Evolutionary conservation across 2,113 vertebrate species (phyloP).

Genomic region (Miniopterus natalensis): DNA sequence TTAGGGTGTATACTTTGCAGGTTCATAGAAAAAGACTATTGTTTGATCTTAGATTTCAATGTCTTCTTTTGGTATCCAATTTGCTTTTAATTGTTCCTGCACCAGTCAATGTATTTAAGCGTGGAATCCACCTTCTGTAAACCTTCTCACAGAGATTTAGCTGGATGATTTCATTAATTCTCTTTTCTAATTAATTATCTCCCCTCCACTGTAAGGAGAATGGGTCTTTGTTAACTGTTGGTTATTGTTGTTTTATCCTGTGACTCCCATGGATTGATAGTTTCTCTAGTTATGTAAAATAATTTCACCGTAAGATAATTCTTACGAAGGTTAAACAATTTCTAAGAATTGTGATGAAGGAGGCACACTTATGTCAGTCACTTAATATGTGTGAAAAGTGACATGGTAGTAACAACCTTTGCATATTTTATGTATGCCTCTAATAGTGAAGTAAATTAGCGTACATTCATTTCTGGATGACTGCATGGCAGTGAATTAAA

Average conservation of each 20-base stretch:
- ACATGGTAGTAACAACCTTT: background rate
- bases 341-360: background rate
- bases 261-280: background rate
- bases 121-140: background rate
- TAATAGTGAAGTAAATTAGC: conserved; percentile 13
- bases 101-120: conserved; percentile 16
- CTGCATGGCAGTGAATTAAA: background rate
- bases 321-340: conserved; percentile 18
- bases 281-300: conserved; percentile 51
- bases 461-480: background rate
- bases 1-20: conserved; percentile 22
- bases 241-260: background rate
- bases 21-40: conserved; percentile 18
- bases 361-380: background rate
- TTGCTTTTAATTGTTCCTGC: conserved; percentile 23
- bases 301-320: background rate
- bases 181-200: conserved; percentile 55
- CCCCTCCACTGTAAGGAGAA: background rate
- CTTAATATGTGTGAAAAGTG: conserved; percentile 29
- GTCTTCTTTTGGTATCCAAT: conserved; percentile 24
- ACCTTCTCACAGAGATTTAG: background rate
- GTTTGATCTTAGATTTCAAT: conserved; percentile 44
- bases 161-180: conserved; percentile 43
- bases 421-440: conserved; percentile 4
- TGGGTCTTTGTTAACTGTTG: background rate